These are phyloP conservation scores for Bos indicus DNA, from an alignment of 2,113 vertebrate species.

Conservation along the genomic window DNA sequence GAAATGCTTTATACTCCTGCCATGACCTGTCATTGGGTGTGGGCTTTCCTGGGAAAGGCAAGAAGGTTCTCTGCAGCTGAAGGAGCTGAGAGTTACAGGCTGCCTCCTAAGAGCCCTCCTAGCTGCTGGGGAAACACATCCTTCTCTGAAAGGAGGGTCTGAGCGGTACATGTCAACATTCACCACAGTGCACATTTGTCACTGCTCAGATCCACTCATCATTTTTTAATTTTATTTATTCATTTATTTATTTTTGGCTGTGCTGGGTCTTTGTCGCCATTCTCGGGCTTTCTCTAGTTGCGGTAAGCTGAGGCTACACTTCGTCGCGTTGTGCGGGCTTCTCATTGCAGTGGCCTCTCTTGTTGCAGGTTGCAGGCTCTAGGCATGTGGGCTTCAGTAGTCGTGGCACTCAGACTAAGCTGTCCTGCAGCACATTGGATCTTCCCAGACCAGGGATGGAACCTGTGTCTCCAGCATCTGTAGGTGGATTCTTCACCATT, in stretches of 20 bases:
- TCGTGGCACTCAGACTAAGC: not conserved
- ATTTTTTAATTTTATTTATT: not conserved
- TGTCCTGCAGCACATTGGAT: rapidly evolving
- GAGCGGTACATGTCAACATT: not conserved
- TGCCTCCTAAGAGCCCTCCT: not conserved
- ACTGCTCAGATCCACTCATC: not conserved
- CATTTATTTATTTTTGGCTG: not conserved
- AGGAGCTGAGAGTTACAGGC: not conserved
- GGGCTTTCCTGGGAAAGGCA: not conserved
- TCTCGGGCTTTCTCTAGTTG: rapidly evolving
- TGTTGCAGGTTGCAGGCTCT: not conserved
- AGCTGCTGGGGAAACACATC: not conserved
- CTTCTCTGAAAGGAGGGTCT: not conserved
- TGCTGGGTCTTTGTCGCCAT: not conserved
- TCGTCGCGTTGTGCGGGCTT: rapidly evolving
- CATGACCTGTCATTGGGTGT: not conserved
- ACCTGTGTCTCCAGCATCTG: not conserved
- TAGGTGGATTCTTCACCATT: not conserved
- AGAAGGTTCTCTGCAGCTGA: not conserved
- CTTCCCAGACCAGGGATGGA: not conserved
- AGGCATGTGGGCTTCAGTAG: not conserved
- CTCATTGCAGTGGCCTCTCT: not conserved
- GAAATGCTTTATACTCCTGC: not conserved
- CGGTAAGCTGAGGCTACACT: not conserved
- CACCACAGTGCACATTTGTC: not conserved